These are phyloP conservation scores for Nipponacmea schrenckii DNA, from an alignment of 2,888 invertebrate species.

Conservation along the genomic window DNA sequence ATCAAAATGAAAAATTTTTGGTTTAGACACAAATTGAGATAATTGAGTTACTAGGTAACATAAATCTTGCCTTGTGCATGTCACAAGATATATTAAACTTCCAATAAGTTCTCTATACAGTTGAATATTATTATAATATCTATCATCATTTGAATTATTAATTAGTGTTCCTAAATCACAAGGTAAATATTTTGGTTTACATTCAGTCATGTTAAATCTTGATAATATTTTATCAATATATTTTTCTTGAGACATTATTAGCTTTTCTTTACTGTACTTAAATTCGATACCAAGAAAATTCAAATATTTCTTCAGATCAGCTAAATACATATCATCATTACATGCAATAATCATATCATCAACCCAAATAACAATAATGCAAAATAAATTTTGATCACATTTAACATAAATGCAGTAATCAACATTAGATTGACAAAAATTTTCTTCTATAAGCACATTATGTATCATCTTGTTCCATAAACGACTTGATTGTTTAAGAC, in stretches of 20 bases:
- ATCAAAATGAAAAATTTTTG: conserved; percentile 7
- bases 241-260: conserved; percentile 14
- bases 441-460: too few species aligned
- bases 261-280: conserved; percentile 4
- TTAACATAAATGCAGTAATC: too few species aligned
- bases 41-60: conserved; percentile 20
- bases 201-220: conserved; percentile 14
- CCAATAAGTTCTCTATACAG: conserved; percentile 15
- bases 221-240: conserved; percentile 5
- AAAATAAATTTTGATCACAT: too few species aligned
- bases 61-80: conserved; percentile 18
- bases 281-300: conserved; percentile 20
- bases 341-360: too few species aligned
- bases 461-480: too few species aligned
- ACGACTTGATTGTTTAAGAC: too few species aligned
- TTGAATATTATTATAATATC: not conserved
- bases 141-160: not conserved
- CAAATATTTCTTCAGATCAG: too few species aligned
- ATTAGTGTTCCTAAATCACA: conserved; percentile 9
- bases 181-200: conserved; percentile 15
- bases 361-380: too few species aligned
- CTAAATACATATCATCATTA: too few species aligned
- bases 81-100: conserved; percentile 19
- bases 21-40: conserved; percentile 21
- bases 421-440: too few species aligned